phyloP scores from a whole-genome alignment of 2,888 invertebrate species.

The Cremastobaeus sp. region DNA sequence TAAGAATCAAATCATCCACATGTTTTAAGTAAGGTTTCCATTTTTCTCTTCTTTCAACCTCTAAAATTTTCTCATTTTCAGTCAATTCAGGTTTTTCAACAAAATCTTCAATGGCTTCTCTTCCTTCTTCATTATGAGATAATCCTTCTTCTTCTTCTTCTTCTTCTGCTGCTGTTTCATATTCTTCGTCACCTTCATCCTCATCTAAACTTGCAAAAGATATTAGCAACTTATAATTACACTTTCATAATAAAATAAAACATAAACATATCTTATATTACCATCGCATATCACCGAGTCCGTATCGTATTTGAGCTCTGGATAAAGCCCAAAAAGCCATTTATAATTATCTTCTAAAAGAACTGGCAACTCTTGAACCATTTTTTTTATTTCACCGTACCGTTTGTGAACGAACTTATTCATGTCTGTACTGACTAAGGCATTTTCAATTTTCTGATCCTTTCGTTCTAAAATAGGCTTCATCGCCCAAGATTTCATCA shows the following conservation, averaged over 20 bases:
- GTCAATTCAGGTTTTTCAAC: constrained; percentile 64
- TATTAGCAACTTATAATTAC: neutral
- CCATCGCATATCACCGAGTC: constrained; percentile 62
- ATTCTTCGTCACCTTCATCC: constrained; percentile 5
- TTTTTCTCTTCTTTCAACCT: constrained; percentile 68
- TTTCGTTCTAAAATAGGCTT: constrained; percentile 87
- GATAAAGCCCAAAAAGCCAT: constrained; percentile 83
- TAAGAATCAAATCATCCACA: constrained; percentile 82
- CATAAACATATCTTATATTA: constrained; percentile 3
- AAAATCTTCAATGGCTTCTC: constrained; percentile 49
- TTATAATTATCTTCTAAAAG: constrained; percentile 84
- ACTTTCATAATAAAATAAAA: neutral
- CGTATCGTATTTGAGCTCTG: constrained; percentile 74
- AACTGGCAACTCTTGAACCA: constrained; percentile 81
- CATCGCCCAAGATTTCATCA: constrained; percentile 85
- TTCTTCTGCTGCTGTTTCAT: constrained; percentile 3
- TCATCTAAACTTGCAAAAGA: neutral
- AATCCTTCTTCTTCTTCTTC: constrained; percentile 20
- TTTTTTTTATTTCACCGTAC: constrained; percentile 78
- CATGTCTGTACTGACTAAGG: constrained; percentile 81
- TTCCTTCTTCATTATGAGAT: constrained; percentile 38
- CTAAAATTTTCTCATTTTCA: constrained; percentile 78
- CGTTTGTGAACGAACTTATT: constrained; percentile 80
- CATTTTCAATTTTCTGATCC: constrained; percentile 81
- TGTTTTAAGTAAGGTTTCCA: constrained; percentile 84